These are phyloP conservation scores for Nemopilema nomurai DNA, from an alignment of 30 jellyfish, hydroid and myxozoan genomes.

Conservation along the genomic window DNA sequence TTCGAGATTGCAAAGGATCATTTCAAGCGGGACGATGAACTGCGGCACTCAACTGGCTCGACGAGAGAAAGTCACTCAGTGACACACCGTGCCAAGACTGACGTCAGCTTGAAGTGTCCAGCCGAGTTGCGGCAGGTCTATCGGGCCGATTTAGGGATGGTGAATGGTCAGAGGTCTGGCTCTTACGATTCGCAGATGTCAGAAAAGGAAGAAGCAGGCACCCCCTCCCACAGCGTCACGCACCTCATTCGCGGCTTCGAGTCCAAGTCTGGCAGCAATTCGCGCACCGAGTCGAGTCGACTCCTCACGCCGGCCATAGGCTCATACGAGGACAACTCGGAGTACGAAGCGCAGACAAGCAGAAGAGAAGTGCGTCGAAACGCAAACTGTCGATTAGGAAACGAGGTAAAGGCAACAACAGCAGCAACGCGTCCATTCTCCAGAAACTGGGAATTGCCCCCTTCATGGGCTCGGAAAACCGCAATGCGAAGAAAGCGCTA, in stretches of 20 bases:
- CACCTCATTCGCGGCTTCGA: slow-evolving; percentile 86
- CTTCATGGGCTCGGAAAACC: slow-evolving; percentile 83
- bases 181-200: slow-evolving; percentile 51
- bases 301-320: slow-evolving; percentile 31
- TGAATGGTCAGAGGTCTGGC: slow-evolving; percentile 50
- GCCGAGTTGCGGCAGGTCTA: background rate
- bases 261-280: slow-evolving; percentile 53
- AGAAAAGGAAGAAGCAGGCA: slow-evolving; percentile 39
- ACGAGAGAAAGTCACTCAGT: slow-evolving; percentile 54
- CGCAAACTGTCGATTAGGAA: slow-evolving; percentile 82
- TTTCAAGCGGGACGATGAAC: slow-evolving; percentile 75
- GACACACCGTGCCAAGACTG: slow-evolving; percentile 6
- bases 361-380: slow-evolving; percentile 72
- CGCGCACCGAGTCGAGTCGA: slow-evolving; percentile 13
- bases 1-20: slow-evolving; percentile 33
- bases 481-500: slow-evolving; percentile 76
- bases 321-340: slow-evolving; percentile 56
- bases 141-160: slow-evolving; percentile 32
- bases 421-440: slow-evolving; percentile 71
- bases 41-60: slow-evolving; percentile 91
- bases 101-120: slow-evolving; percentile 28
- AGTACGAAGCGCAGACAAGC: slow-evolving; percentile 49
- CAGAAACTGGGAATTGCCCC: slow-evolving; percentile 96
- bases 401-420: slow-evolving; percentile 70
- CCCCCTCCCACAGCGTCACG: slow-evolving; percentile 58